Conservation (phyloP, 2,888 invertebrate genomes). For the Psylliodes chrysocephalus region DNA sequence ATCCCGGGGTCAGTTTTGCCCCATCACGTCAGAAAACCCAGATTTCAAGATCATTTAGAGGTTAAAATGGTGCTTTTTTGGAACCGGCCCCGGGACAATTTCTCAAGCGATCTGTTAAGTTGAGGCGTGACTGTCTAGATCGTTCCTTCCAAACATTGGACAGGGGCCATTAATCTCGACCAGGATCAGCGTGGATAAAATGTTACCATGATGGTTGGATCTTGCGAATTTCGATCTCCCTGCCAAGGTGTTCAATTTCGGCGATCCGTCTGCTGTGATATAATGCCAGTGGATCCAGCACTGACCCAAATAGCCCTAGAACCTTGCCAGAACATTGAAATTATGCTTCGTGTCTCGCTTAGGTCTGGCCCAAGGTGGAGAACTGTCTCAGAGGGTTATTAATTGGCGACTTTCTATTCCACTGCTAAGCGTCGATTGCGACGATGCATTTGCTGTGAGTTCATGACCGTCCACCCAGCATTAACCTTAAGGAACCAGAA, state of each 20-base stretch:
- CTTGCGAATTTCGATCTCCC: neutral
- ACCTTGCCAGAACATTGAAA: neutral
- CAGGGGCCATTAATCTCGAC: neutral
- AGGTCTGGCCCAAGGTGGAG: too few species aligned
- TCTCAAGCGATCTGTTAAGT: neutral
- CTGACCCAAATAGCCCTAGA: neutral
- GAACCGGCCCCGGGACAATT: neutral
- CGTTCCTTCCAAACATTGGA: neutral
- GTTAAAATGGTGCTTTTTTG: neutral
- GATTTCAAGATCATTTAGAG: neutral
- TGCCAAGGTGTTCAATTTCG: neutral
- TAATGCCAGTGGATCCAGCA: neutral
- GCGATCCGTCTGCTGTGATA: neutral
- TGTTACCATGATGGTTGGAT: neutral
- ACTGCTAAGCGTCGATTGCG: too few species aligned
- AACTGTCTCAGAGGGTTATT: too few species aligned
- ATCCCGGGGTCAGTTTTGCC: constrained; percentile 1
- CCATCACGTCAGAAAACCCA: neutral
- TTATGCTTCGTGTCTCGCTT: too few species aligned
- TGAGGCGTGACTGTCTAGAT: neutral
- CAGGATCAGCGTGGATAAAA: neutral
- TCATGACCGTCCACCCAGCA: too few species aligned
- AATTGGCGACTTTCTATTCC: too few species aligned
- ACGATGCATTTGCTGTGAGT: too few species aligned
- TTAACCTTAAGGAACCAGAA: too few species aligned